Conservation (phyloP, 2,797 vertebrate genomes). For the Coregonus ussuriensis region DNA sequence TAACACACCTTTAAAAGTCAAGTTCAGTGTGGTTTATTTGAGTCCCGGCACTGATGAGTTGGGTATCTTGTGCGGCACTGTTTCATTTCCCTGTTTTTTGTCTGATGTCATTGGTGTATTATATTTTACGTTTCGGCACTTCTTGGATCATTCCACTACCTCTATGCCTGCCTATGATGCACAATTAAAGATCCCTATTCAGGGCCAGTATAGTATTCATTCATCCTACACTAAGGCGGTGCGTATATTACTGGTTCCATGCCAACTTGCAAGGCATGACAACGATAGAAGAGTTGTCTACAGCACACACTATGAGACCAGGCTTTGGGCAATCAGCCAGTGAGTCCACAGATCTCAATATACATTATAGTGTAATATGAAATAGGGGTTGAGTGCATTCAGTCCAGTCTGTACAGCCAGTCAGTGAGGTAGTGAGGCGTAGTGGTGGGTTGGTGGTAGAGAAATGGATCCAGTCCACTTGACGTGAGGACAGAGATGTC, state of each 20-base stretch:
- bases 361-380: background rate
- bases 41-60: too few relatives aligned
- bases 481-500: conserved; percentile 64
- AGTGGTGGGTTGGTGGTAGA: conserved; percentile 30
- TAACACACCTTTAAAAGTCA: background rate
- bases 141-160: too few relatives aligned
- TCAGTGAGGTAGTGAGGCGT: conserved; percentile 1
- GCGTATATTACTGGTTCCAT: background rate
- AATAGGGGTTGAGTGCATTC: background rate
- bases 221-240: background rate
- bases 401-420: background rate
- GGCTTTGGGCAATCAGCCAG: background rate
- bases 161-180: too few relatives aligned
- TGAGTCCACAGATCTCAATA: background rate
- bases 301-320: background rate
- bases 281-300: background rate
- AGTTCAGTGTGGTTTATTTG: background rate
- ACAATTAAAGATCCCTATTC: too few relatives aligned
- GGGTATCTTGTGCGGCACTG: background rate
- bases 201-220: too few relatives aligned
- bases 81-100: too few relatives aligned
- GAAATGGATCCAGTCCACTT: conserved; percentile 36
- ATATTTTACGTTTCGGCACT: too few relatives aligned
- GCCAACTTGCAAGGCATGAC: too few relatives aligned
- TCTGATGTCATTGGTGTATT: too few relatives aligned